Percentiles rank a stretch among this genome's conserved stretches.
These are phyloP conservation scores for Botia almorhae DNA, from an alignment of 2,797 vertebrate species.

Conservation along the genomic window DNA sequence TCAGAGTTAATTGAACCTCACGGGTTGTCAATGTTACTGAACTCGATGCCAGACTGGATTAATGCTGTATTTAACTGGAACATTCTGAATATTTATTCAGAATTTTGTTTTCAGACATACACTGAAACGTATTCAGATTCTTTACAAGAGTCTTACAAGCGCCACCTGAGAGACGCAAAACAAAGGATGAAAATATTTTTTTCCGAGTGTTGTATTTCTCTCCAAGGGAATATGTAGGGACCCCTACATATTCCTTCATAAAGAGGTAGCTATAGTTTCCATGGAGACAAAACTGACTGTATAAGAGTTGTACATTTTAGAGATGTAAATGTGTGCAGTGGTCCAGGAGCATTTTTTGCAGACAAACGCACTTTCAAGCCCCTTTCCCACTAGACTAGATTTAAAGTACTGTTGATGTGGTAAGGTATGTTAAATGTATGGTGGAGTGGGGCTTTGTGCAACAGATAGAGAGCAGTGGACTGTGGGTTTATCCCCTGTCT, in stretches of 20 bases:
- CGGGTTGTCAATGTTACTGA: slow-evolving; percentile 8
- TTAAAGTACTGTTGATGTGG: slow-evolving; percentile 48
- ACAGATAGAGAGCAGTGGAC: slow-evolving; percentile 52
- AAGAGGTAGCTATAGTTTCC: slow-evolving; percentile 49
- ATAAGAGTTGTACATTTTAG: slow-evolving; percentile 25
- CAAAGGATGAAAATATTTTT: not conserved
- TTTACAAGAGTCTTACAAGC: not conserved
- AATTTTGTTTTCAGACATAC: not conserved
- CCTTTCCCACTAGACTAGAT: slow-evolving; percentile 17
- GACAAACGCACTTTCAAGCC: slow-evolving; percentile 15
- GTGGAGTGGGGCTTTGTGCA: slow-evolving; percentile 36
- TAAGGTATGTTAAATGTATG: slow-evolving; percentile 31
- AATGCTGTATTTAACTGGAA: not conserved
- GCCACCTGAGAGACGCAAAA: not conserved
- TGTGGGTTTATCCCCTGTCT: slow-evolving; percentile 60
- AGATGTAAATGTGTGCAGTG: slow-evolving; percentile 29
- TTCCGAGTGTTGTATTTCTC: not conserved
- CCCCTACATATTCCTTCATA: slow-evolving; percentile 32
- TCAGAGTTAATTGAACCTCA: slow-evolving; percentile 22
- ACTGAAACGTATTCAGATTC: not conserved
- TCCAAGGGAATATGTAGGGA: not conserved
- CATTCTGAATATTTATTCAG: not conserved
- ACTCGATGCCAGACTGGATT: slow-evolving; percentile 15
- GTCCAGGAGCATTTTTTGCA: not conserved
- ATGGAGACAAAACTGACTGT: slow-evolving; percentile 49